These are phyloP conservation scores for Leucozona laternaria DNA, from an alignment of 2,888 invertebrate genomes.

Conservation along the genomic window DNA sequence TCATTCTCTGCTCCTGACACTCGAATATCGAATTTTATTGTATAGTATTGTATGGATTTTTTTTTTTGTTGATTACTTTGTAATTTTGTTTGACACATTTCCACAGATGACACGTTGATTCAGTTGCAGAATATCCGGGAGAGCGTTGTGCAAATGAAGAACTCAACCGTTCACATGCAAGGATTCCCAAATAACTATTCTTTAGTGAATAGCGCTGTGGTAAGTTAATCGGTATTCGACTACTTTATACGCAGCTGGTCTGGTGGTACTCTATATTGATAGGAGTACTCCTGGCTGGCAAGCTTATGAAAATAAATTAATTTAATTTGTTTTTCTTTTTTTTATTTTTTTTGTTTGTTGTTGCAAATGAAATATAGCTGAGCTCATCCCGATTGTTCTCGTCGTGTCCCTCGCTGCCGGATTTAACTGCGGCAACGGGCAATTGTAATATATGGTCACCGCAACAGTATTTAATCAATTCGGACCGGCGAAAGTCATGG, in stretches of 20 bases:
- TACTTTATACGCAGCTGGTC: constrained; percentile 33
- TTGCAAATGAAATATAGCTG: constrained; percentile 75
- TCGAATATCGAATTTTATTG: constrained; percentile 42
- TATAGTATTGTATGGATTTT: constrained; percentile 37
- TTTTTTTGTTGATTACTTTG: constrained; percentile 21
- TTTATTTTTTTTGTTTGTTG: too few relatives aligned
- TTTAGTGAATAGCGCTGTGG: constrained; percentile 79
- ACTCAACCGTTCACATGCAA: constrained; percentile 81
- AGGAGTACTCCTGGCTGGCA: neutral
- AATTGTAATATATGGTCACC: constrained; percentile 81
- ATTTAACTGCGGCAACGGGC: constrained; percentile 79
- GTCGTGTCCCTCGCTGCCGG: constrained; percentile 82
- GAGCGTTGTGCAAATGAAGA: constrained; percentile 84
- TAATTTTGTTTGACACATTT: neutral
- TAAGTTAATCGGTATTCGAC: constrained; percentile 72
- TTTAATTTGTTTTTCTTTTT: constrained; percentile 30
- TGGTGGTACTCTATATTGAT: neutral
- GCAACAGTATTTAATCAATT: constrained; percentile 82
- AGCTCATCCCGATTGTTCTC: constrained; percentile 78
- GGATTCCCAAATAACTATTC: constrained; percentile 78
- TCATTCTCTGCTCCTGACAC: constrained; percentile 34
- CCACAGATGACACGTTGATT: constrained; percentile 82
- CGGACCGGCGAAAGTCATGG: constrained; percentile 91
- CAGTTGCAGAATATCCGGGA: constrained; percentile 84
- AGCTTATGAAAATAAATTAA: constrained; percentile 12